Base-by-base conservation (phyloP, 2,888 invertebrate species). In the Zhengitettix transpicula region DNA sequence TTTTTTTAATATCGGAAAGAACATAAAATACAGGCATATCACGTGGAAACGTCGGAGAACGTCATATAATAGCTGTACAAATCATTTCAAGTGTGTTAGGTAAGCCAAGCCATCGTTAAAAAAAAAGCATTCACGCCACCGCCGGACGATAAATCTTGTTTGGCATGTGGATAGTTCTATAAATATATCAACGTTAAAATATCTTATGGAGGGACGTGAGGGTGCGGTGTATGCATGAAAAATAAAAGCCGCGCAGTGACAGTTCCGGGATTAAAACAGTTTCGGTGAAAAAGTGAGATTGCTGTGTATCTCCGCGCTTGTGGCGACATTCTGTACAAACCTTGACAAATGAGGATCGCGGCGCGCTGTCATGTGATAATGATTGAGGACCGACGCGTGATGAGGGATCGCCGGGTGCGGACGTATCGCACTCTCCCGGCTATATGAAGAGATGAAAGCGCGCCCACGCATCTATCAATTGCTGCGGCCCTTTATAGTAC, bases 311-410 rank as follows among this genome's bases (percentile, higher is more conserved):
- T 52, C 60, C 56, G 57, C 47, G 44, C 44, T 52, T 58, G 55
- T 40, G 58, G 44, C 47, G 53, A 15, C 51, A 57, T 12, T 28
- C 42, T n/a, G 55, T 11, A 11, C 28, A 40, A 11, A 40, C 40
- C 58, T 59, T 64, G 64, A 64, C 64, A 64, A 64, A 64, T 64
- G 64, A 62, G 62, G 62, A 58, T 58, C 56, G 62, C 59, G 60
- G 57, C 58, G 54, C 58, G 60, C 64, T 64, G 64, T 64, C 64
- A 63, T 61, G 63, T 62, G 60, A 60, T 60, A 62, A 64, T 64
- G 64, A 64, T 64, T 63, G 64, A 64, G 64, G 61, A 61, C 62
- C 53, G 55, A 52, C 53, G 57, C 44, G 28, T 28, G 28, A 28
- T 28, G 28, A 28, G 28, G 28, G 28, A 28, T 28, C 28, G 28